A percentile compares a stretch with the other conserved stretches of the same genome.
Evolutionary conservation across 35 echinoderm and acorn worm species (phyloP).

Genomic region (Diadema setosum): DNA sequence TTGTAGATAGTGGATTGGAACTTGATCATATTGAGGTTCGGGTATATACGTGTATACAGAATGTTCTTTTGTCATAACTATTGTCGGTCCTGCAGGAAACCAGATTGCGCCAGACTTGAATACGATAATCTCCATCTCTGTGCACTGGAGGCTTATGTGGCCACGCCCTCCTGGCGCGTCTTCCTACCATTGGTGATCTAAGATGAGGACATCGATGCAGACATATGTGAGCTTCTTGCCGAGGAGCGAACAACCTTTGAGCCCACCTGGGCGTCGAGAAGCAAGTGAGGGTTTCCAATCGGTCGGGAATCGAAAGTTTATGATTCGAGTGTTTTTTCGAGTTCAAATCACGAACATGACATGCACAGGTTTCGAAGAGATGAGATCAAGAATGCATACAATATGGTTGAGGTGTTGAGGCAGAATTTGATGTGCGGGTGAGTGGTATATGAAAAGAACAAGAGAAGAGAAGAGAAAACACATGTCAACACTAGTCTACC

Average conservation of each 20-base stretch:
- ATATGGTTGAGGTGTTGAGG: slow-evolving; percentile 2
- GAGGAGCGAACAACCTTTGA: background rate
- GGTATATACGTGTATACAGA: too few relatives aligned
- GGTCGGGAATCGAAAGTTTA: background rate
- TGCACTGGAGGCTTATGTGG: background rate
- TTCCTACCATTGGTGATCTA: background rate
- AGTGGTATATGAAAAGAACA: background rate
- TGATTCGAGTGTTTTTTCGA: background rate
- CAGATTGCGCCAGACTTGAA: too few relatives aligned
- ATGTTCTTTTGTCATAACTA: too few relatives aligned
- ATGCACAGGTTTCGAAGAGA: background rate
- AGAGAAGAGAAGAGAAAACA: background rate
- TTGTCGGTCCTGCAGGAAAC: too few relatives aligned
- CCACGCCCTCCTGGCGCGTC: background rate
- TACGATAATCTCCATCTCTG: too few relatives aligned
- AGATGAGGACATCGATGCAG: background rate
- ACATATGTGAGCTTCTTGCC: background rate
- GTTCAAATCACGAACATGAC: background rate
- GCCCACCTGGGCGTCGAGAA: background rate
- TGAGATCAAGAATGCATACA: background rate
- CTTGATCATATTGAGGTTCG: too few relatives aligned
- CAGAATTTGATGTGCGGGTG: background rate
- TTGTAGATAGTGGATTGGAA: too few relatives aligned
- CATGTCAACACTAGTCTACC: background rate
- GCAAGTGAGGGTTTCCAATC: background rate